Conservation (phyloP, 2,113 vertebrate species). For the Lucifuga dentata region DNA sequence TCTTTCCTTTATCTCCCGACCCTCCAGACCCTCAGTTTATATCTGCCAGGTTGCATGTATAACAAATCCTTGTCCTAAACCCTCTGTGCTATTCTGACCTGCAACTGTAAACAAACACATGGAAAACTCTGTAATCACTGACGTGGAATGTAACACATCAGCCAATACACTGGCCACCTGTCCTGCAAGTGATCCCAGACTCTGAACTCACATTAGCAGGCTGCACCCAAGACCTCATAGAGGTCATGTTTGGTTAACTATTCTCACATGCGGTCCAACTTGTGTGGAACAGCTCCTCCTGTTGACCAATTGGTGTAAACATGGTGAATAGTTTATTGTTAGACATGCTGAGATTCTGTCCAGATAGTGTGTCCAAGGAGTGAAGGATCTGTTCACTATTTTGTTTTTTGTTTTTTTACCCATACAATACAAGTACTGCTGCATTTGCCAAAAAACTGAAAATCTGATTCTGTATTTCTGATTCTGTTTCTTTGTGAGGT, state of each 20-base stretch:
- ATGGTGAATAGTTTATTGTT: background rate
- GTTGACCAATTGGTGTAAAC: slow-evolving; percentile 50
- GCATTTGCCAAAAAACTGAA: background rate
- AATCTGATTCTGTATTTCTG: too few relatives aligned
- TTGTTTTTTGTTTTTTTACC: too few relatives aligned
- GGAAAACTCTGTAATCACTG: slow-evolving; percentile 38
- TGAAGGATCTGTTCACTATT: too few relatives aligned
- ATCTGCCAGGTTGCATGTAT: background rate
- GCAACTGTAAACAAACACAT: slow-evolving; percentile 56
- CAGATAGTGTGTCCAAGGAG: too few relatives aligned
- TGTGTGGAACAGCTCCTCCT: slow-evolving; percentile 73
- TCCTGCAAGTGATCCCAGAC: slow-evolving; percentile 52
- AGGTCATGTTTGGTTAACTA: slow-evolving; percentile 32
- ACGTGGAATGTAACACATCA: slow-evolving; percentile 42
- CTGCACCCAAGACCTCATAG: slow-evolving; percentile 52
- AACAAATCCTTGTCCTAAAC: slow-evolving; percentile 36
- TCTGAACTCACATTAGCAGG: slow-evolving; percentile 54
- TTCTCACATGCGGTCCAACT: slow-evolving; percentile 29
- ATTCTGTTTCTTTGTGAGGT: too few relatives aligned
- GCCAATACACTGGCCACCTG: slow-evolving; percentile 48
- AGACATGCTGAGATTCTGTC: background rate
- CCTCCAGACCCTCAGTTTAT: background rate
- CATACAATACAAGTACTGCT: too few relatives aligned
- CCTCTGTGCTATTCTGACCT: slow-evolving; percentile 51
- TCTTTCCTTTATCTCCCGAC: too few relatives aligned